A percentile compares a stretch with the other conserved stretches of the same genome.
These are phyloP conservation scores for Cosmorhoe ocellata DNA, from an alignment of 2,888 invertebrate species.

Conservation along the genomic window DNA sequence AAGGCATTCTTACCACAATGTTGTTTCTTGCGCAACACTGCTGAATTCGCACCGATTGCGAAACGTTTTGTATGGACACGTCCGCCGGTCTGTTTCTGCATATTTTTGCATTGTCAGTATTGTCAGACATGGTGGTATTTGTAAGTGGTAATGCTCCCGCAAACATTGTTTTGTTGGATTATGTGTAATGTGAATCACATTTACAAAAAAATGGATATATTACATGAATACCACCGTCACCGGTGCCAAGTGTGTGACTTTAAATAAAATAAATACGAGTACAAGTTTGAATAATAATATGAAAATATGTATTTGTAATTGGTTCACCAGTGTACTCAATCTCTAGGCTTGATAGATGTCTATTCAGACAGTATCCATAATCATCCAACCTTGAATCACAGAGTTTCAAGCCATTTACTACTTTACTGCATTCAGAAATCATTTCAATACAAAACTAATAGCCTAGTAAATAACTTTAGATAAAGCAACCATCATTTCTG, in stretches of 20 bases:
- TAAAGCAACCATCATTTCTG: constrained; percentile 33
- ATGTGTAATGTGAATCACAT: constrained; percentile 18
- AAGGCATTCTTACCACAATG: constrained; percentile 73
- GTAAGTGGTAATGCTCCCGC: constrained; percentile 35
- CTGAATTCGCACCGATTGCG: constrained; percentile 71
- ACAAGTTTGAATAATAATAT: too few species aligned
- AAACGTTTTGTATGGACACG: constrained; percentile 59
- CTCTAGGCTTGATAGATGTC: too few species aligned
- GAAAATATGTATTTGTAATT: too few species aligned
- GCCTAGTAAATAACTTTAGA: constrained; percentile 2
- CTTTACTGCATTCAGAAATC: too few species aligned
- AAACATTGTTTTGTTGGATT: neutral
- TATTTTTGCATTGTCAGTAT: constrained; percentile 58
- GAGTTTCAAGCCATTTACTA: too few species aligned
- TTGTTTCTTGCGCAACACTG: constrained; percentile 74
- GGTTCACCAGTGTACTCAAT: too few species aligned
- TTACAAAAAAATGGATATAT: neutral
- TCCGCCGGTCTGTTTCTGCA: constrained; percentile 58
- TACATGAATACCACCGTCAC: neutral
- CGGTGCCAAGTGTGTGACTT: constrained; percentile 6
- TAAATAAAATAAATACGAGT: too few species aligned
- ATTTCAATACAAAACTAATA: neutral
- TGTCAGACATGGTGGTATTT: constrained; percentile 41
- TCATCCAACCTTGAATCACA: too few species aligned
- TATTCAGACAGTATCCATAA: too few species aligned